Evolutionary conservation across 2,888 invertebrate genomes (phyloP).

Genomic region (Dilophus febrilis): DNA sequence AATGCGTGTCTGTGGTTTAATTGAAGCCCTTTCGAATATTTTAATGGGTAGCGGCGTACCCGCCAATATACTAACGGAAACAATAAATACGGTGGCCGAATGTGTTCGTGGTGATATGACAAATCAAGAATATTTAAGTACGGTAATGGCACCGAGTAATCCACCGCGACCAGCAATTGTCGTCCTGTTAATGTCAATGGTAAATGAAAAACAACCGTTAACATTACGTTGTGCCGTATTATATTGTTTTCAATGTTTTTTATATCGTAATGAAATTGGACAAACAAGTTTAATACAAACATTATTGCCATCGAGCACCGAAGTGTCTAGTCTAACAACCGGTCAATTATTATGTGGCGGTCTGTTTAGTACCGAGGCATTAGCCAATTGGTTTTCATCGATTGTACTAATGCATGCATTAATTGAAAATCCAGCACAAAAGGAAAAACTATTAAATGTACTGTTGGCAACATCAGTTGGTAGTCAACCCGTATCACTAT

Average conservation of each 20-base stretch:
- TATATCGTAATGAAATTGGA: constrained; percentile 81
- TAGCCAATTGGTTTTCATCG: constrained; percentile 92
- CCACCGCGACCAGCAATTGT: constrained; percentile 90
- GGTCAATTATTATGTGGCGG: constrained; percentile 90
- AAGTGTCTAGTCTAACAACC: constrained; percentile 50
- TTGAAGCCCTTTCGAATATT: constrained; percentile 71
- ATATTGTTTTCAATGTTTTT: constrained; percentile 92
- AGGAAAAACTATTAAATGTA: constrained; percentile 82
- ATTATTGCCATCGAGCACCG: constrained; percentile 70
- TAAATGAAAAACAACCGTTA: constrained; percentile 94
- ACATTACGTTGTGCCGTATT: constrained; percentile 79
- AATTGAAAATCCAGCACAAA: constrained; percentile 66
- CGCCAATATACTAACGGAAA: constrained; percentile 89
- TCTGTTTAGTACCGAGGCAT: constrained; percentile 67
- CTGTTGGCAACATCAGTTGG: constrained; percentile 72
- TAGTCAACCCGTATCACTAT: constrained; percentile 69
- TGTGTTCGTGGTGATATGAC: constrained; percentile 68
- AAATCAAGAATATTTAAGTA: constrained; percentile 84
- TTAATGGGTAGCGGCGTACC: constrained; percentile 94
- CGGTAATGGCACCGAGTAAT: constrained; percentile 79
- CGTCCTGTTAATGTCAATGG: constrained; percentile 93
- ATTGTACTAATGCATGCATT: constrained; percentile 82
- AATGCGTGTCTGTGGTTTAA: constrained; percentile 67
- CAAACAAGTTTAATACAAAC: constrained; percentile 83
- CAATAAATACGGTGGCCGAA: constrained; percentile 89